A percentile compares a stretch with the other conserved stretches of the same genome.
Conservation (phyloP, 2,113 vertebrate genomes). For the Chloroceryle aenea region DNA sequence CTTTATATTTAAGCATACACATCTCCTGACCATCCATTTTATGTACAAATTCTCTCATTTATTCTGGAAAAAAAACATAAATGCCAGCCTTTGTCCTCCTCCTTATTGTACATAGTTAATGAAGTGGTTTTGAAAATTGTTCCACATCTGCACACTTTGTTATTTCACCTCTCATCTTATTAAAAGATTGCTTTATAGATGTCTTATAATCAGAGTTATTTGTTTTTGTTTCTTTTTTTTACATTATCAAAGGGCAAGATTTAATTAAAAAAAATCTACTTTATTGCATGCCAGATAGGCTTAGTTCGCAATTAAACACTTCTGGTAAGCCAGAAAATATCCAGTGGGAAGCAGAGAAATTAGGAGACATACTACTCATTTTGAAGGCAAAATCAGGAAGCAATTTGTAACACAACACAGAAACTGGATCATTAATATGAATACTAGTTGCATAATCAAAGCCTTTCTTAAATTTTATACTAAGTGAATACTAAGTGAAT, state of each 20-base stretch:
- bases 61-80: neutral
- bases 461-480: neutral
- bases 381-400: neutral
- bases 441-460: neutral
- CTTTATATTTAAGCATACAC: neutral
- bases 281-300: neutral
- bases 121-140: neutral
- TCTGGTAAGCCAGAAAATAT: neutral
- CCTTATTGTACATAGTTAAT: neutral
- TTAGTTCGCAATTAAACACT: slow-evolving; percentile 22
- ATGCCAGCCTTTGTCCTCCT: neutral
- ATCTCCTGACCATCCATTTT: neutral
- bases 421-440: neutral
- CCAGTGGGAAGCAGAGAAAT: neutral
- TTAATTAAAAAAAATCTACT: neutral
- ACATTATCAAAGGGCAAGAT: neutral
- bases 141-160: neutral
- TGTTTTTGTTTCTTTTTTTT: too few species aligned
- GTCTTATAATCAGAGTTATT: neutral
- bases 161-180: neutral
- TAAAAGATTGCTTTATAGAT: neutral
- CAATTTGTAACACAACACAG: neutral
- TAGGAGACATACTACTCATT: neutral
- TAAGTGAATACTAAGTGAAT: neutral
- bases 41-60: neutral